Evolutionary conservation across 2,888 invertebrate species (phyloP).

Genomic region (Cantharis rufa): DNA sequence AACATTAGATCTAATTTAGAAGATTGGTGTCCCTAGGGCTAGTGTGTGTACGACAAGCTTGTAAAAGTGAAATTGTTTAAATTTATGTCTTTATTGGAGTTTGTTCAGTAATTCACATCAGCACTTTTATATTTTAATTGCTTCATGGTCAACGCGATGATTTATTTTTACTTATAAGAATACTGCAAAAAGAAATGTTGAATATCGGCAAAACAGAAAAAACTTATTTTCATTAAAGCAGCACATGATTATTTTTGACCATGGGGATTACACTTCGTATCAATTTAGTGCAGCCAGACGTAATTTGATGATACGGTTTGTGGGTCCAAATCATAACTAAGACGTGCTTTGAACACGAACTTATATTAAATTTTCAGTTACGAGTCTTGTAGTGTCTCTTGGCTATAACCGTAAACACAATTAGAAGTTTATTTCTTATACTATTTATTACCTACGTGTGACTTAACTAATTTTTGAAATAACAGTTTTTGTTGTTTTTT

Average conservation of each 20-base stretch:
- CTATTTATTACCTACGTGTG: not conserved
- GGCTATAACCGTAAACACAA: slow-evolving; percentile 20
- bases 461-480: not conserved
- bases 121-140: not conserved
- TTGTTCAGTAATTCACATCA: not conserved
- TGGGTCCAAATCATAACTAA: slow-evolving; percentile 22
- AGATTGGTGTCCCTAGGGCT: not conserved
- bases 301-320: slow-evolving; percentile 14
- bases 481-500: not conserved
- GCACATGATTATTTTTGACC: slow-evolving; percentile 10
- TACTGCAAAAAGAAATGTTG: not conserved
- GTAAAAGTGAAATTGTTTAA: not conserved
- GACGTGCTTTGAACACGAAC: slow-evolving; percentile 26
- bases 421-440: slow-evolving; percentile 5
- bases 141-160: not conserved
- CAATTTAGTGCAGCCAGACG: slow-evolving; percentile 23
- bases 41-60: not conserved
- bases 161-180: not conserved
- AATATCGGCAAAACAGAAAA: not conserved
- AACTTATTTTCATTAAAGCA: slow-evolving; percentile 14
- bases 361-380: slow-evolving; percentile 25
- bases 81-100: slow-evolving; percentile 1
- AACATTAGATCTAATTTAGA: not conserved
- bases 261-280: slow-evolving; percentile 17
- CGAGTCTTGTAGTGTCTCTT: slow-evolving; percentile 10